Percentiles rank a stretch among this genome's conserved stretches.
Conservation (phyloP, 2,888 invertebrate species). For the Microctonus brassicae region DNA sequence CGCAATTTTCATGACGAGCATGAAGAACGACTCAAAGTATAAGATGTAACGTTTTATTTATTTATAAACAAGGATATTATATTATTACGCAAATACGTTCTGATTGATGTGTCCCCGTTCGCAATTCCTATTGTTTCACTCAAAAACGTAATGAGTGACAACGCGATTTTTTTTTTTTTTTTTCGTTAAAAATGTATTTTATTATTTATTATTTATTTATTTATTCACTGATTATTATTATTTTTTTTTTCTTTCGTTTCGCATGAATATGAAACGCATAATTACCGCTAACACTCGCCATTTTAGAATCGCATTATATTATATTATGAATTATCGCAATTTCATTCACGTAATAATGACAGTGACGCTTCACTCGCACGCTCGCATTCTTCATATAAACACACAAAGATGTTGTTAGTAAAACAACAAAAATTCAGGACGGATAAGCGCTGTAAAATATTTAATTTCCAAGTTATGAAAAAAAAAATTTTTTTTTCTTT, state of each 20-base stretch:
- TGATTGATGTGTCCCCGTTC: neutral
- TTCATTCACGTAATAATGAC: neutral
- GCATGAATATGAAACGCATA: neutral
- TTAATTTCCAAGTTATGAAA: no score
- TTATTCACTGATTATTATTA: constrained; percentile 7
- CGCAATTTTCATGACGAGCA: neutral
- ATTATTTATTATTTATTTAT: neutral
- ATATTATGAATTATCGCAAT: constrained; percentile 8
- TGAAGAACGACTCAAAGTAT: constrained; percentile 51
- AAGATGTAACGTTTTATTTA: constrained; percentile 64
- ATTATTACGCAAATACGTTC: constrained; percentile 3
- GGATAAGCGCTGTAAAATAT: neutral
- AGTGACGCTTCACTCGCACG: constrained; percentile 10
- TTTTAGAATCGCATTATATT: constrained; percentile 34
- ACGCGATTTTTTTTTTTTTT: no score
- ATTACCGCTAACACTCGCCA: constrained; percentile 5
- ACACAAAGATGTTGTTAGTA: neutral
- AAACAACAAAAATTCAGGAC: neutral
- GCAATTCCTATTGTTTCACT: neutral
- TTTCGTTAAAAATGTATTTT: neutral
- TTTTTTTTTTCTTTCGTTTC: neutral
- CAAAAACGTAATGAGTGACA: neutral
- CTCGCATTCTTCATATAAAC: neutral
- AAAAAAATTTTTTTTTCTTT: no score
- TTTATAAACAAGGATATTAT: constrained; percentile 8